Evolutionary conservation across 2,888 invertebrate species (phyloP), one percentile per base, ranked within the genome.

Genomic region (Bhutanitis thaidina): DNA sequence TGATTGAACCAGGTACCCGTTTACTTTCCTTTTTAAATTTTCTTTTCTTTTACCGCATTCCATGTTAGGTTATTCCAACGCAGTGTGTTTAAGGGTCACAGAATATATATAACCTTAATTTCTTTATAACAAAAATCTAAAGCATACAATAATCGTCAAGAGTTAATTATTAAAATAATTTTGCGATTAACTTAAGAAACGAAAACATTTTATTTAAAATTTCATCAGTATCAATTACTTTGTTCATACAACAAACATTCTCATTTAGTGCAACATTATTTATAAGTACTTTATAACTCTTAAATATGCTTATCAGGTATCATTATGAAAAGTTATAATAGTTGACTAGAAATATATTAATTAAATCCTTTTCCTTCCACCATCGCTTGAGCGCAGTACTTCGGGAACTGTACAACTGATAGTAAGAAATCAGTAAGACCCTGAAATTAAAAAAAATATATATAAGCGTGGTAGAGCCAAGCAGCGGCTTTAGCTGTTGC

Each of bases 351-450:
- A 43, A 20, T 36, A 54, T 59, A n/a, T 56, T 61, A 58, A 43
- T 59, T 60, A 49, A 91, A 83, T 45, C 91, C 84, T 68, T 82
- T 90, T 64, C 92, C 92, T 44, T 92, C 91, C 86, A 94, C 76
- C 93, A 95, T 94, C 9, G 91, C 91, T 68, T 92, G 86, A 7
- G 94, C 93, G 69, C 94, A 94, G 69, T 92, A 92, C 67, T 91
- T 92, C 4, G 95, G 94, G 64, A 94, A 93, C 71, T 94, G 94
- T 25, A 94, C 73, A 4, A 93, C 93, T 65, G 91, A 82, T 20
- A 95, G 80, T 49, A 95, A 79, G 55, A 94, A 70, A 63, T 94
- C 94, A 14, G 93, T 91, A 27, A 94, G 63, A 41, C 91, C 91
- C 94, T 95, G 90, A 52, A 90, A 91, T 5, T 13, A 13, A 13